Evolutionary conservation across 1,140 invertebrate species (phyloP), one percentile per base, ranked within the genome.

Genomic region (Cherax quadricarinatus): DNA sequence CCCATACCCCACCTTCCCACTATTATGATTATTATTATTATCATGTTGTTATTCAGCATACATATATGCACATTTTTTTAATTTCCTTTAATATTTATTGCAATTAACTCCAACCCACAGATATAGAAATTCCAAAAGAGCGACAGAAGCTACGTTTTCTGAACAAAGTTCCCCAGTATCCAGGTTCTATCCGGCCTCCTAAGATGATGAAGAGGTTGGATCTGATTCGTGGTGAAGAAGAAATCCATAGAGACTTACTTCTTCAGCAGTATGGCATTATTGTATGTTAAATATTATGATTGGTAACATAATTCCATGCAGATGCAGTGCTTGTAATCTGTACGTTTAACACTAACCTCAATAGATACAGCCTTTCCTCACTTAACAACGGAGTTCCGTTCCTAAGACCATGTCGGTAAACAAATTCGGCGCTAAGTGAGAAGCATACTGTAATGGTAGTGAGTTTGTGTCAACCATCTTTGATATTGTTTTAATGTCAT

Each of bases 181-280:
- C 96, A 75, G 92, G 96, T 2, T 96, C 95, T 80, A 94, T 97
- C 4, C 96, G 96, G 94, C 96, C 97, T 30, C 97, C 97, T 16
- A 98, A 98, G 95, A 98, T 98, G 97, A 96, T 97, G 92, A 98
- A 98, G 94, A 96, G 96, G 80, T 95, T 98, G 0, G 96, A 96
- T 51, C 96, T 97, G 51, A 98, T 99, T 97, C 96, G 98, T 94
- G 99, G 99, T 1, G 98, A 98, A 10, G 99, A 99, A 95, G 70
- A 94, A 41, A 94, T 98, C 80, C 98, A 99, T 94, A 99, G 98
- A 94, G 96, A 96, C 80, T 95, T 99, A 5, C 96, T 98, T 84
- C 97, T 99, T 94, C 97, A 97, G 94, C 98, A 99, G 94, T 99
- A 97, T 96, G 99, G 98, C 53, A 97, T 99, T 93, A 96, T 98